A percentile compares a stretch with the other conserved stretches of the same genome.
phyloP scores from a whole-genome alignment of 1,140 invertebrate species.

The Trichonephila inaurata region DNA sequence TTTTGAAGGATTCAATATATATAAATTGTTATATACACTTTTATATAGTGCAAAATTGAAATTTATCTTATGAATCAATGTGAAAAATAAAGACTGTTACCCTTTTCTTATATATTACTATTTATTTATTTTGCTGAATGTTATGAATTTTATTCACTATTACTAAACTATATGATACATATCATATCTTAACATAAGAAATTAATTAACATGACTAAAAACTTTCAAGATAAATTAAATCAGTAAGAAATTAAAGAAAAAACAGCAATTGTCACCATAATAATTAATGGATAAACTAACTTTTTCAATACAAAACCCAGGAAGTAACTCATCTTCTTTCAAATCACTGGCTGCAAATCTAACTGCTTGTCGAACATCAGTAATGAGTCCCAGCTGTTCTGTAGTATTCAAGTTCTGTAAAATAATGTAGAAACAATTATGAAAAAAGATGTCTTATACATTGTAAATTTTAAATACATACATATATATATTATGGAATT shows the following conservation, averaged over 20 bases:
- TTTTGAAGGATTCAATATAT: no score
- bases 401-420: conserved; percentile 87
- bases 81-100: no score
- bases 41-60: no score
- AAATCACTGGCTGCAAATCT: conserved; percentile 93
- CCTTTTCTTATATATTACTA: no score
- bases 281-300: conserved; percentile 77
- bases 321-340: conserved; percentile 89
- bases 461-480: background rate
- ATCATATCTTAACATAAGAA: background rate
- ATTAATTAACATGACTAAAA: no score
- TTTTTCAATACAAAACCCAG: conserved; percentile 97
- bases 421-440: background rate
- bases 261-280: background rate
- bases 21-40: no score
- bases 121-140: no score
- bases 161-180: no score
- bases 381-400: conserved; percentile 91
- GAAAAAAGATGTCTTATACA: background rate
- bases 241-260: background rate
- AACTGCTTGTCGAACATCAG: conserved; percentile 94
- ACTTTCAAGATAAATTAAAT: background rate
- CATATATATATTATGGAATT: background rate
- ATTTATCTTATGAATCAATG: no score
- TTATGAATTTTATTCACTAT: no score